Conservation (phyloP, 30 jellyfish, hydroid and myxozoan species). For the Hydractinia echinata region DNA sequence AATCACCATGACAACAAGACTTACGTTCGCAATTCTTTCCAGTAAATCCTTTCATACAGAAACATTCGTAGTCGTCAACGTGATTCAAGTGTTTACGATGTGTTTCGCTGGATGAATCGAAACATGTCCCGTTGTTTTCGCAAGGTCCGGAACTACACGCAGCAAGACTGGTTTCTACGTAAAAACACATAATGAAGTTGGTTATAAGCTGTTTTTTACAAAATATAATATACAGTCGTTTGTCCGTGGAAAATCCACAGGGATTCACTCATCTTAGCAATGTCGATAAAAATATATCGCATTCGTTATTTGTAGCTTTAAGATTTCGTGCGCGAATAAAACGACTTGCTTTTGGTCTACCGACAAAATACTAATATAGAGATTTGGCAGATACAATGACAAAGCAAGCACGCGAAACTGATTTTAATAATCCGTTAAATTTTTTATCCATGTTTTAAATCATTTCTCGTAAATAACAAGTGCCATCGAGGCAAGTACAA, state of each 20-base stretch:
- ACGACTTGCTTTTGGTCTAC: too few relatives aligned
- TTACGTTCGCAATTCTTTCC: slow-evolving; percentile 79
- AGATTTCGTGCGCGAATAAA: too few relatives aligned
- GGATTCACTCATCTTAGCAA: too few relatives aligned
- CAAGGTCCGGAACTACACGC: slow-evolving; percentile 94
- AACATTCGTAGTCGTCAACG: slow-evolving; percentile 82
- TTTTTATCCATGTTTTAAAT: background rate
- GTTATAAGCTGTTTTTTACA: too few relatives aligned
- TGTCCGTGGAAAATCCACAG: too few relatives aligned
- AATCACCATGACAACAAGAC: background rate
- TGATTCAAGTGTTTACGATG: slow-evolving; percentile 50
- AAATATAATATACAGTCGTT: too few relatives aligned
- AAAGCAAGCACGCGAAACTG: background rate
- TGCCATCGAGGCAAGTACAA: background rate
- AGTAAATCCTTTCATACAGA: slow-evolving; percentile 66
- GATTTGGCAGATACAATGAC: background rate
- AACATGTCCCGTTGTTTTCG: slow-evolving; percentile 73
- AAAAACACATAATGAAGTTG: background rate
- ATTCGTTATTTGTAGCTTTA: too few relatives aligned
- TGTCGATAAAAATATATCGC: too few relatives aligned
- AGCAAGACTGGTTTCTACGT: slow-evolving; percentile 53
- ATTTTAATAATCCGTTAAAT: background rate
- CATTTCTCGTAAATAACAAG: background rate
- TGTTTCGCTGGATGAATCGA: slow-evolving; percentile 70
- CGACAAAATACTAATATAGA: background rate